Evolutionary conservation across 2,888 invertebrate species (phyloP), one percentile per base, ranked within the genome.

Genomic region (Synanthedon andrenaeformis): DNA sequence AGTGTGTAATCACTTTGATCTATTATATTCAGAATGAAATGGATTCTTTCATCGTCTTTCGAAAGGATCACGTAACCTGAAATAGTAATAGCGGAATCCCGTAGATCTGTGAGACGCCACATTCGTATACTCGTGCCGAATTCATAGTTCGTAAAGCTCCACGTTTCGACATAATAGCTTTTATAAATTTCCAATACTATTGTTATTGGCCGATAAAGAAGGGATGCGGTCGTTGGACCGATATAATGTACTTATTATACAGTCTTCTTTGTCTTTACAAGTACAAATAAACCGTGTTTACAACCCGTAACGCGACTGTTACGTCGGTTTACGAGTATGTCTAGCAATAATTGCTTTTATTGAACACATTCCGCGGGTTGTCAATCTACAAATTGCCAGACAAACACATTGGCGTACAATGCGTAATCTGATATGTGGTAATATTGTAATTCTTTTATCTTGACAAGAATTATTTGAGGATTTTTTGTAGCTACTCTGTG

Each of bases 231-330:
- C 72, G 71, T 70, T 71, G 66, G 66, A 70, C 66, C 74, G 65
- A 62, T 67, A 61, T 75, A 72, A 78, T 74, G 70, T 74, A 69
- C 69, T 74, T 75, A 76, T 78, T 78, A 76, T 76, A 72, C 76
- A 65, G 68, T 63, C 58, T 57, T 60, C 60, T 67, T 67, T 67
- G 67, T 69, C 66, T 72, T 62, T 65, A 59, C 58, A 58, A 59
- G 62, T 66, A 69, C 65, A 69, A 67, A 71, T 64, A 64, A 69
- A 65, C 63, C 59, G 60, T 67, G 70, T 74, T 76, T 74, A 76
- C 64, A 62, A 64, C 63, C 69, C 67, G 69, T 66, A 69, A 68
- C 74, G 67, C 58, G 63, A 59, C 64, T 64, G 49, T 49, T 49
- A 6, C 45, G 12, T 45, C 14, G 13, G 63, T 71, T 70, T 77